Conservation (phyloP, 2,113 vertebrate species). For the Miniopterus natalensis region DNA sequence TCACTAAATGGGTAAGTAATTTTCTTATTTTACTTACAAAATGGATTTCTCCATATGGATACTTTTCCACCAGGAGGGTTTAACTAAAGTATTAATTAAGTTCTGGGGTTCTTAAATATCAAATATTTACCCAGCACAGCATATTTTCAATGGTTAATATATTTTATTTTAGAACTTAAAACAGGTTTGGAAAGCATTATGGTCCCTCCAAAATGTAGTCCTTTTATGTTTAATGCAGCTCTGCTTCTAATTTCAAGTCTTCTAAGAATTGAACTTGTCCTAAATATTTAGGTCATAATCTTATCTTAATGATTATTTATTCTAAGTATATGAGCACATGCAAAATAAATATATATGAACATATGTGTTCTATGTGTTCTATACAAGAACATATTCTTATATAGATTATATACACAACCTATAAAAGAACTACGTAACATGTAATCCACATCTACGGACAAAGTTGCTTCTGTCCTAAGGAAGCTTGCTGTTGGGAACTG, state of each 20-base stretch:
- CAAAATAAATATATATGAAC: not conserved
- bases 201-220: not conserved
- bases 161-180: conserved; percentile 52
- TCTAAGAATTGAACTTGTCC: not conserved
- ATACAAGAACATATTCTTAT: not conserved
- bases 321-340: not conserved
- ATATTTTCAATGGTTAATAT: not conserved
- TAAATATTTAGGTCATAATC: not conserved
- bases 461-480: not conserved
- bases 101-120: not conserved
- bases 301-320: not conserved
- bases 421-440: not conserved
- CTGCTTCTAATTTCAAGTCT: conserved; percentile 17
- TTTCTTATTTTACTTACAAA: conserved; percentile 23
- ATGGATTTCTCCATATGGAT: not conserved
- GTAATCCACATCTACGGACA: not conserved
- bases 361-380: not conserved
- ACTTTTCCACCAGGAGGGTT: conserved; percentile 28
- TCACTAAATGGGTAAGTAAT: not conserved
- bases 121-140: not conserved
- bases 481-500: not conserved
- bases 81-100: conserved; percentile 2
- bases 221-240: not conserved
- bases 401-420: not conserved
- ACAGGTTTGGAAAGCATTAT: not conserved